Conservation (phyloP, 2,113 vertebrate genomes). For the Eupsittula cactorum region DNA sequence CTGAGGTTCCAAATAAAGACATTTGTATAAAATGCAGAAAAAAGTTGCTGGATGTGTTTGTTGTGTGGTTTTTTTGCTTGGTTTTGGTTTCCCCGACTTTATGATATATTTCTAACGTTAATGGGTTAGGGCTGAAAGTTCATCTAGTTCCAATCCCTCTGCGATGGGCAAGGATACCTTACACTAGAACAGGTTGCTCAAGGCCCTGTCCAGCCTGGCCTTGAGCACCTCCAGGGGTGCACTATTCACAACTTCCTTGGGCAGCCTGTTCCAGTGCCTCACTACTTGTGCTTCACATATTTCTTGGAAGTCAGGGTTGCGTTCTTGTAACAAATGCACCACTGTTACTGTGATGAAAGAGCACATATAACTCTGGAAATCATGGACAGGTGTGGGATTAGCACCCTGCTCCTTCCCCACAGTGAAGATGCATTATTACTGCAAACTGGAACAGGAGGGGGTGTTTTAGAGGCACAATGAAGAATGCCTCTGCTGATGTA, state of each 20-base stretch:
- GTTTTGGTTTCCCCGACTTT: not conserved
- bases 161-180: not conserved
- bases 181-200: not conserved
- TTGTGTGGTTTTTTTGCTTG: too few relatives aligned
- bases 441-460: not conserved
- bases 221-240: not conserved
- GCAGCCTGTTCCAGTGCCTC: not conserved
- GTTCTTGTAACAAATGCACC: not conserved
- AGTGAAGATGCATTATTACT: accelerated
- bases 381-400: accelerated
- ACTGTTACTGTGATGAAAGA: not conserved
- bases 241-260: not conserved
- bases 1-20: not conserved
- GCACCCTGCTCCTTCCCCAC: not conserved
- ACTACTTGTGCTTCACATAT: not conserved
- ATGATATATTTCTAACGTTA: not conserved
- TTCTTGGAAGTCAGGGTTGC: not conserved
- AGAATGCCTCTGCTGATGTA: not conserved
- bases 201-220: not conserved
- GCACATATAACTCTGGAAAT: not conserved
- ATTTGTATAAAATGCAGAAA: not conserved
- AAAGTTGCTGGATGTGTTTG: not conserved
- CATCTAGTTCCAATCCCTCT: not conserved
- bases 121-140: not conserved
- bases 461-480: accelerated